These are phyloP conservation scores for Drosophila sproati DNA, from an alignment of 1,140 invertebrate genomes.

Conservation along the genomic window DNA sequence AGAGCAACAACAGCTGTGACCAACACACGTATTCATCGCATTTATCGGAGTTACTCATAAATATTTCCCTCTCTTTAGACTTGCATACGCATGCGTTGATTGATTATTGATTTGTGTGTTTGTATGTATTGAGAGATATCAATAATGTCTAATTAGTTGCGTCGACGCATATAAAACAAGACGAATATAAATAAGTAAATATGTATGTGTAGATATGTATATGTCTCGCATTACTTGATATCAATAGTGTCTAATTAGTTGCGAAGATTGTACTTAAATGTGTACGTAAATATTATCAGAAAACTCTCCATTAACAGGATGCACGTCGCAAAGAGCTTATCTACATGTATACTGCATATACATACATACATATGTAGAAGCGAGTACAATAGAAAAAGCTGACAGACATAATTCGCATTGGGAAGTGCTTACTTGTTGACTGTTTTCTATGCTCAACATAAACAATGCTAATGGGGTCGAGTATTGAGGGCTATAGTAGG, in stretches of 20 bases:
- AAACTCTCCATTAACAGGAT: too few species aligned
- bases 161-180: constrained; percentile 8
- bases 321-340: not conserved
- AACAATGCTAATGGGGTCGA: not conserved
- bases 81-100: not conserved
- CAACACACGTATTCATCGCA: not conserved
- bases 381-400: not conserved
- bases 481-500: constrained; percentile 3
- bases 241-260: too few species aligned
- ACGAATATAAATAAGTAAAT: too few species aligned
- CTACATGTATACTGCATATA: constrained; percentile 5
- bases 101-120: constrained; percentile 6
- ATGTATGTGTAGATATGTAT: constrained; percentile 8
- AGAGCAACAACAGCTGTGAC: constrained; percentile 20
- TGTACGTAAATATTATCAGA: too few species aligned
- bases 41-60: not conserved
- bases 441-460: not conserved
- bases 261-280: too few species aligned
- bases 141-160: constrained; percentile 1
- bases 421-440: constrained; percentile 60
- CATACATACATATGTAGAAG: constrained; percentile 20
- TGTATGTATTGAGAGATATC: constrained; percentile 2
- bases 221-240: too few species aligned
- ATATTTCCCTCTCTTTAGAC: not conserved
- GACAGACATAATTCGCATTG: constrained; percentile 41